These are phyloP conservation scores for Remorina albescens DNA, from an alignment of 2,797 vertebrate species.

Conservation along the genomic window DNA sequence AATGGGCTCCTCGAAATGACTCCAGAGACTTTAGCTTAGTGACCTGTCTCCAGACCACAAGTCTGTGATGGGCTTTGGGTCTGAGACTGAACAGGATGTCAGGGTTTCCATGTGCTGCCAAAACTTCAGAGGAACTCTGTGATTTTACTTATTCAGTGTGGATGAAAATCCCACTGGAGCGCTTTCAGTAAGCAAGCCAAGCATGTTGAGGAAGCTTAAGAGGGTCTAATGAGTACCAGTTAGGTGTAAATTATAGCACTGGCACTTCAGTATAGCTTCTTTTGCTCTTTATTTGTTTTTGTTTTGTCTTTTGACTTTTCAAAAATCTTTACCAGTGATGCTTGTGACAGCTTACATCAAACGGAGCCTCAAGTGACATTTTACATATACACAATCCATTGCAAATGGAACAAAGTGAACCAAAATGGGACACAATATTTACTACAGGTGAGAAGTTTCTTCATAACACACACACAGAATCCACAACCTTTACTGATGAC, in stretches of 20 bases:
- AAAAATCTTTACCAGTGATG: constrained; percentile 36
- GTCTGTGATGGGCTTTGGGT: constrained; percentile 4
- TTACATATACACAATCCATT: constrained; percentile 34
- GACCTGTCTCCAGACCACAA: not conserved
- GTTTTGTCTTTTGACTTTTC: constrained; percentile 10
- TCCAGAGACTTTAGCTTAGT: constrained; percentile 9
- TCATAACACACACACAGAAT: constrained; percentile 34
- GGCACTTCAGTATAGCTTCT: not conserved
- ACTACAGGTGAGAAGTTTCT: constrained; percentile 44
- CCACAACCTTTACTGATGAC: constrained; percentile 43
- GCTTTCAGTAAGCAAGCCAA: constrained; percentile 11
- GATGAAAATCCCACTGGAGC: constrained; percentile 32
- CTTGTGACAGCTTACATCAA: constrained; percentile 41
- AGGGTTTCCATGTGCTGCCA: constrained; percentile 37
- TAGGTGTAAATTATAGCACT: not conserved
- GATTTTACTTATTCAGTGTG: constrained; percentile 17
- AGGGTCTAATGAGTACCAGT: constrained; percentile 7
- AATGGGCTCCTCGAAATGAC: not conserved
- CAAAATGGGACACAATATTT: constrained; percentile 35
- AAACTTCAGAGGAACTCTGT: constrained; percentile 30
- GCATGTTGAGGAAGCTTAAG: constrained; percentile 2
- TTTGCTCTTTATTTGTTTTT: constrained; percentile 47
- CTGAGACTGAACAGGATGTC: constrained; percentile 42
- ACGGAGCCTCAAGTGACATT: constrained; percentile 56
- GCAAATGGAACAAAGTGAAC: constrained; percentile 51